Evolutionary conservation across 2,113 vertebrate species (phyloP).

Genomic region (Hippocampus abdominalis): DNA sequence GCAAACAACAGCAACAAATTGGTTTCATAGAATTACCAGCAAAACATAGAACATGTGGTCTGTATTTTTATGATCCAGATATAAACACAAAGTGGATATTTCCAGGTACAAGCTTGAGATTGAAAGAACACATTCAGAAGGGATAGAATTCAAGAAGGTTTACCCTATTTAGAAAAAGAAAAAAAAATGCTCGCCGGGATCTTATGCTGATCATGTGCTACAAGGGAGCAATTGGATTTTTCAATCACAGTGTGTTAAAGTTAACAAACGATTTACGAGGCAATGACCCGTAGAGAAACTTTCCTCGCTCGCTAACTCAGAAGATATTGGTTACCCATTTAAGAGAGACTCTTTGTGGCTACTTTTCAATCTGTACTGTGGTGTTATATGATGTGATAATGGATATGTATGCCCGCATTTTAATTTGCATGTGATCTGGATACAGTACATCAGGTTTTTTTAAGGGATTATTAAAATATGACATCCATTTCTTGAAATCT

Average conservation of each 20-base stretch:
- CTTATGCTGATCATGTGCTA: constrained; percentile 62
- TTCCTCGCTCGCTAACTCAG: neutral
- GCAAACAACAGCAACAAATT: neutral
- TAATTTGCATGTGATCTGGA: neutral
- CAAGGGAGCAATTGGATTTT: constrained; percentile 22
- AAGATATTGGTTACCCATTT: constrained; percentile 5
- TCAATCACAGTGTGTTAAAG: constrained; percentile 21
- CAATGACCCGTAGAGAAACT: neutral
- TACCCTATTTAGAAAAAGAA: neutral
- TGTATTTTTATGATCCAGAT: neutral
- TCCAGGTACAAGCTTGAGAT: neutral
- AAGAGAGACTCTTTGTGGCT: neutral
- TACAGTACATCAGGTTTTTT: neutral
- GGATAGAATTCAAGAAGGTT: neutral
- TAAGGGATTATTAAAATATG: neutral
- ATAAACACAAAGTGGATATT: neutral
- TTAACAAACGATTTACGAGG: constrained; percentile 10
- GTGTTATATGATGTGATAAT: too few species aligned
- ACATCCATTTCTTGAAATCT: neutral
- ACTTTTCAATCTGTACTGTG: neutral
- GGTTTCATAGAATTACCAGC: neutral
- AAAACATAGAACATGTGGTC: neutral
- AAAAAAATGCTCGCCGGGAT: constrained; percentile 13
- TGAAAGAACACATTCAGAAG: neutral
- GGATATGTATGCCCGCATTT: neutral